Percentiles rank a stretch among this genome's conserved stretches.
Conservation (phyloP, 1,140 invertebrate species). For the Bombus turneri region DNA sequence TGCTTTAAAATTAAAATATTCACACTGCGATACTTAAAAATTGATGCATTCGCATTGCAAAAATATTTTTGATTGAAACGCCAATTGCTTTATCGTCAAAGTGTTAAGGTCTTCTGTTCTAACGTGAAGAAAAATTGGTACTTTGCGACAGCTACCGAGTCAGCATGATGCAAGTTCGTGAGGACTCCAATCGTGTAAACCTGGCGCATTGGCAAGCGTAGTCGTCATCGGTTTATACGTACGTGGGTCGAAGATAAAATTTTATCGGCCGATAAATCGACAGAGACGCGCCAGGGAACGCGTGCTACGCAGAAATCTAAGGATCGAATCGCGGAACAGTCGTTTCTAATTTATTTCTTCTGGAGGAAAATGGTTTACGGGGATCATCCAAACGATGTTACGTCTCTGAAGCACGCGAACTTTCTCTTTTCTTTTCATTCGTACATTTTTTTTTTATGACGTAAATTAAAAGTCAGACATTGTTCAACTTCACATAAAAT, state of each 20-base stretch:
- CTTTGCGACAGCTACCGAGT: neutral
- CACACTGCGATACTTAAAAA: too few relatives aligned
- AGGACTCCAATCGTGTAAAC: neutral
- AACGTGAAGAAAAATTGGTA: neutral
- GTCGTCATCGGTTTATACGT: neutral
- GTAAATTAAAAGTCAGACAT: too few relatives aligned
- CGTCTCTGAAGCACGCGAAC: too few relatives aligned
- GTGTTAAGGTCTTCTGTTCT: neutral
- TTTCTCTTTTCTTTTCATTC: neutral
- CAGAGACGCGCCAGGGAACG: neutral
- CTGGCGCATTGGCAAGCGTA: neutral
- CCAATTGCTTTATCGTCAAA: too few relatives aligned
- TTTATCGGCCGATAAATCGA: constrained; percentile 40
- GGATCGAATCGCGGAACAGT: neutral
- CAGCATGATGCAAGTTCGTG: neutral
- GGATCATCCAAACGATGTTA: neutral
- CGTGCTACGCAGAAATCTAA: constrained; percentile 19
- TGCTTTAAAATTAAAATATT: too few relatives aligned
- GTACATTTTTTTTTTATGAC: neutral
- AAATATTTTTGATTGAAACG: too few relatives aligned
- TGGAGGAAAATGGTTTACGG: neutral
- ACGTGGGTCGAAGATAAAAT: constrained; percentile 19
- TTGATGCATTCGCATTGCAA: too few relatives aligned
- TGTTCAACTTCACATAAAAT: too few relatives aligned
- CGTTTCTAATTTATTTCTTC: constrained; percentile 7